phyloP scores from a whole-genome alignment of 2,888 invertebrate genomes.

The Nephrotoma guestfalica region DNA sequence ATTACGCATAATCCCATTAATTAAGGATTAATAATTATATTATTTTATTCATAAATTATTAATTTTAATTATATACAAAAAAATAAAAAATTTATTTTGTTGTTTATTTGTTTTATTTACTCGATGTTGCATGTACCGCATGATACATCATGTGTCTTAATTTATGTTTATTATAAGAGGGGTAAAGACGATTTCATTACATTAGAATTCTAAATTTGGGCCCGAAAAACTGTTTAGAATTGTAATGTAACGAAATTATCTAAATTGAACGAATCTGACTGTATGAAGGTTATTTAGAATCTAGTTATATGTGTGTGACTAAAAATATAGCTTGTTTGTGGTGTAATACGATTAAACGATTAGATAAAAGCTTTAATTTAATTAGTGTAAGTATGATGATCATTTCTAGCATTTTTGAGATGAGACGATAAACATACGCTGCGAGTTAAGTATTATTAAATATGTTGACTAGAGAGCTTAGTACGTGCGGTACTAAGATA shows the following conservation, averaged over 20 bases:
- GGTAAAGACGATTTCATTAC: not conserved
- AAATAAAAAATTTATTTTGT: not conserved
- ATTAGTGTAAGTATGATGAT: not conserved
- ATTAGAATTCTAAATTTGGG: not conserved
- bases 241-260: not conserved
- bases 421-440: not conserved
- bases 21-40: not conserved
- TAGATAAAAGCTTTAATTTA: not conserved
- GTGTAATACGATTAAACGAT: not conserved
- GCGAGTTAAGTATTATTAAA: not conserved
- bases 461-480: not conserved
- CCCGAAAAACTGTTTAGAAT: not conserved
- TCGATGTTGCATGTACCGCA: not conserved
- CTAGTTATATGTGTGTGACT: not conserved
- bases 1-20: not conserved
- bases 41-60: not conserved
- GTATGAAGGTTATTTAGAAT: not conserved
- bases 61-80: not conserved
- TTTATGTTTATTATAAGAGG: not conserved
- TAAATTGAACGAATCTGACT: not conserved
- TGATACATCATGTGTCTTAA: not conserved
- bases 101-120: not conserved
- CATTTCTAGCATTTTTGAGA: not conserved
- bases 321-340: not conserved
- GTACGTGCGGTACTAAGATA: not conserved